phyloP scores from a whole-genome alignment of 2,113 vertebrate genomes.

The Brachyistius frenatus region DNA sequence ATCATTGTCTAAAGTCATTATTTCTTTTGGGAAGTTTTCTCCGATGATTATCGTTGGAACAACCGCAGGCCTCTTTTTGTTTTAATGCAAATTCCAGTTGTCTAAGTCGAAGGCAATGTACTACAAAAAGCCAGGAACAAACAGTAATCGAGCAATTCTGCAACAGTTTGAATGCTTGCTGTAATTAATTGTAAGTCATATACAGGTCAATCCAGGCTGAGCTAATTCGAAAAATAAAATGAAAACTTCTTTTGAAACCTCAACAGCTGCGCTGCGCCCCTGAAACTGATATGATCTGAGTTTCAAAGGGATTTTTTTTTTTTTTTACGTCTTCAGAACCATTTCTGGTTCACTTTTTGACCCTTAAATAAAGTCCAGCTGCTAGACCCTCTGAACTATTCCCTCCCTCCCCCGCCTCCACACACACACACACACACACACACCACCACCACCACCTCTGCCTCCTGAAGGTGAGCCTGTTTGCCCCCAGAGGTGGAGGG shows the following conservation, averaged over 20 bases:
- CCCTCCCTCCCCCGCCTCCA: conserved; percentile 43
- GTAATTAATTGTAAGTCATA: conserved; percentile 42
- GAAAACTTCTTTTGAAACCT: conserved; percentile 44
- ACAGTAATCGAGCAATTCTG: conserved; percentile 40
- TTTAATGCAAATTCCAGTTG: conserved; percentile 48
- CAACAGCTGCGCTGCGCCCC: conserved; percentile 48
- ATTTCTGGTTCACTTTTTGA: conserved; percentile 79
- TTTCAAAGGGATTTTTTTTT: conserved; percentile 79
- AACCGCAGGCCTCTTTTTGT: conserved; percentile 15
- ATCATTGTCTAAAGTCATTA: conserved; percentile 47
- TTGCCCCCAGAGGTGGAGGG: conserved; percentile 61
- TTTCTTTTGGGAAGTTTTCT: conserved; percentile 52
- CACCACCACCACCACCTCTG: not conserved
- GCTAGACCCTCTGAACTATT: conserved; percentile 74
- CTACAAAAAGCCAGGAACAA: conserved; percentile 20
- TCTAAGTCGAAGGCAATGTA: conserved; percentile 29
- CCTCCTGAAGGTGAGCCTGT: conserved; percentile 69
- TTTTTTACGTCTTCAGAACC: conserved; percentile 69
- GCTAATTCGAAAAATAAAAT: conserved; percentile 12
- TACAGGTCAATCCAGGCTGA: conserved; percentile 21
- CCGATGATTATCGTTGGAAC: conserved; percentile 38
- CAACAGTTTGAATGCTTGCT: conserved; percentile 32
- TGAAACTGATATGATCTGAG: conserved; percentile 77
- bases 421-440: too few species aligned
- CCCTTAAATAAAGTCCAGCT: conserved; percentile 82